Conservation (phyloP, 2,797 vertebrate species). For the Galagoides demidoff region DNA sequence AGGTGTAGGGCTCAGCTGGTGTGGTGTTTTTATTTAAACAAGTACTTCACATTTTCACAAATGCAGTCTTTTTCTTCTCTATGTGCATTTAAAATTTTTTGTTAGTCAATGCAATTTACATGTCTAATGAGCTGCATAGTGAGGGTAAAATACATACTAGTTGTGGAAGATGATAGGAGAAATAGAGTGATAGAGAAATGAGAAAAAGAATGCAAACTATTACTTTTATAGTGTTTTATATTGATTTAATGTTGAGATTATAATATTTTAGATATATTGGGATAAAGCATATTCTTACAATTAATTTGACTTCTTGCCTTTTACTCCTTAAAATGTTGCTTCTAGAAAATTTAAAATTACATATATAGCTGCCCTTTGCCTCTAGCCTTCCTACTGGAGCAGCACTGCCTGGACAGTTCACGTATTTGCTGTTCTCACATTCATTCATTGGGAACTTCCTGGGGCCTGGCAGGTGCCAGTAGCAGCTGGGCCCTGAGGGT, state of each 20-base stretch:
- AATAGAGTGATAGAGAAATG: too few relatives aligned
- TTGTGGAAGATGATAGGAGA: neutral
- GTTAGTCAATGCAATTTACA: neutral
- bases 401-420: neutral
- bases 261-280: neutral
- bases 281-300: neutral
- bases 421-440: neutral
- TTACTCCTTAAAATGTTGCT: neutral
- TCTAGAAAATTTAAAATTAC: neutral
- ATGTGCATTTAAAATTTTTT: neutral
- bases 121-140: neutral
- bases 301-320: neutral
- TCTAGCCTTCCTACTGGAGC: neutral
- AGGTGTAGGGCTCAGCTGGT: neutral
- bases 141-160: neutral
- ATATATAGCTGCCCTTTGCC: neutral
- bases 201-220: neutral
- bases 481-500: neutral
- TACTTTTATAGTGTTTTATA: slow-evolving; percentile 8
- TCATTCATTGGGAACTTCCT: neutral
- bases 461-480: neutral
- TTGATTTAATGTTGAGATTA: neutral
- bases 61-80: neutral
- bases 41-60: neutral
- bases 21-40: neutral